A percentile compares a stretch with the other conserved stretches of the same genome.
These are phyloP conservation scores for Lophotis ruficrista DNA, from an alignment of 2,113 vertebrate species.

Conservation along the genomic window DNA sequence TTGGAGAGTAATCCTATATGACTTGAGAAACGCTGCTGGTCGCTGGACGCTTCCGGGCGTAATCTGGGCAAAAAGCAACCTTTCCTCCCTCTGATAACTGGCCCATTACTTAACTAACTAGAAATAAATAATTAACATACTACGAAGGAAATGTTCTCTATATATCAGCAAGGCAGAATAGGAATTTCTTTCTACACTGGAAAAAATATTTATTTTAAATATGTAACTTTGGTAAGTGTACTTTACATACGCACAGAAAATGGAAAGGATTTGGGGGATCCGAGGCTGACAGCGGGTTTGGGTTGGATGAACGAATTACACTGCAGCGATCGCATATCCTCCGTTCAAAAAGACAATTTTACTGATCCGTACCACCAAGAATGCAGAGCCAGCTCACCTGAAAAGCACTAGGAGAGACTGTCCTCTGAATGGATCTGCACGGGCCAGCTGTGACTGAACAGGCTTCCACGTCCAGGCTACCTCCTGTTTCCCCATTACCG, in stretches of 20 bases:
- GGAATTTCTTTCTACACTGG: neutral
- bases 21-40: neutral
- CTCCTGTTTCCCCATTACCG: no score
- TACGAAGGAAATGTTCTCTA: neutral
- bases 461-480: neutral
- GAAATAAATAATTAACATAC: neutral
- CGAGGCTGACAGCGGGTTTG: accelerated
- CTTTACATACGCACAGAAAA: neutral
- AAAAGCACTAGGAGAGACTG: neutral
- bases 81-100: neutral
- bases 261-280: neutral
- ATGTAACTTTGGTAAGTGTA: neutral
- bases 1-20: neutral
- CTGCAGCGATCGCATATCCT: neutral
- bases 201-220: neutral
- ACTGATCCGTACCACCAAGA: neutral
- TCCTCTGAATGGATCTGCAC: neutral
- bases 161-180: neutral
- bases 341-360: neutral
- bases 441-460: neutral
- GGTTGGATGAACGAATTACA: no score
- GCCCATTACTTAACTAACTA: neutral
- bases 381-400: neutral
- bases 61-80: neutral
- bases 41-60: neutral